These are phyloP conservation scores for Heterocephalus glaber DNA, from an alignment of 2,113 vertebrate species.

Conservation along the genomic window DNA sequence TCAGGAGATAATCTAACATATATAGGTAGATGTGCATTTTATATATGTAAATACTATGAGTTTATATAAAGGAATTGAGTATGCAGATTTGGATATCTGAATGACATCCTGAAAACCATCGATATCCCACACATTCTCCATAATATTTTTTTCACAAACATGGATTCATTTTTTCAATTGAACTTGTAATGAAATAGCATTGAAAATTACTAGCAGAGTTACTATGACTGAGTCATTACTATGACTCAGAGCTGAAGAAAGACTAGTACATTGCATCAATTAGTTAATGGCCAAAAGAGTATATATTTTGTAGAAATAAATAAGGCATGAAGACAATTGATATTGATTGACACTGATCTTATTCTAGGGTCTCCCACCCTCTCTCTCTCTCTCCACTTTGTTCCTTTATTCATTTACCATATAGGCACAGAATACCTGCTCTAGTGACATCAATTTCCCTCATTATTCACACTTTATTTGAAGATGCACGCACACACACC, in stretches of 20 bases:
- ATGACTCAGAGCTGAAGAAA: slow-evolving; percentile 8
- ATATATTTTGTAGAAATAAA: slow-evolving; percentile 44
- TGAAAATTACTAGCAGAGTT: slow-evolving; percentile 52
- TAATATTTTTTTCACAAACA: not conserved
- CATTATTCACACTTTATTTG: not conserved
- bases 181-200: slow-evolving; percentile 50
- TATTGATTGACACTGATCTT: not conserved
- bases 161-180: not conserved
- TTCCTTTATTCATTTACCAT: slow-evolving; percentile 45
- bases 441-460: not conserved
- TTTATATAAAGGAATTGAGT: not conserved
- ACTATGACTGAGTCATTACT: not conserved
- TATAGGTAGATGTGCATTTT: not conserved
- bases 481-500: not conserved
- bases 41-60: not conserved
- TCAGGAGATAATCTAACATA: not conserved
- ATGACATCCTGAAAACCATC: not conserved
- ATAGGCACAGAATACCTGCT: not conserved
- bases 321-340: not conserved
- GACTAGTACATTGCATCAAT: not conserved
- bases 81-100: not conserved
- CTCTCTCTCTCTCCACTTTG: not conserved
- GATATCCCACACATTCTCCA: not conserved
- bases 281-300: slow-evolving; percentile 51
- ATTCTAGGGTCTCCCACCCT: not conserved